Evolutionary conservation across 2,888 invertebrate genomes (phyloP).

Genomic region (Temnothorax ravouxi): DNA sequence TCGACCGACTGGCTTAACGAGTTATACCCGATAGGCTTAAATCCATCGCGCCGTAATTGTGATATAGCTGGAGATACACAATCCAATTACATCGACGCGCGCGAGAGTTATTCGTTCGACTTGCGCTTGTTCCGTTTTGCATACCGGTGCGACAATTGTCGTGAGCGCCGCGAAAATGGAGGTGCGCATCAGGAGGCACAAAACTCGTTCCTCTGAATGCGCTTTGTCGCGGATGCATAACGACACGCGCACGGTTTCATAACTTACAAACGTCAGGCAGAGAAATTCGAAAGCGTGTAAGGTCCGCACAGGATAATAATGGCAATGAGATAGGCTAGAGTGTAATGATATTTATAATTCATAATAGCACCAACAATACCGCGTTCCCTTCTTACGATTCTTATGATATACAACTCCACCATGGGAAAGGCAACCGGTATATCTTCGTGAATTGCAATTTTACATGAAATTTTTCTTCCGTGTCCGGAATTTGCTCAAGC

Average conservation of each 20-base stretch:
- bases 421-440: not conserved
- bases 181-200: too few relatives aligned
- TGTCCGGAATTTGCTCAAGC: not conserved
- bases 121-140: too few relatives aligned
- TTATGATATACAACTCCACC: not conserved
- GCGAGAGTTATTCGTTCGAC: too few relatives aligned
- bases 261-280: conserved; percentile 1
- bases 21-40: too few relatives aligned
- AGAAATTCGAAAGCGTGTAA: conserved; percentile 31
- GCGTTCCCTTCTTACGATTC: not conserved
- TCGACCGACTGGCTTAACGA: conserved; percentile 59
- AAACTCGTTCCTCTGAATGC: too few relatives aligned
- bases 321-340: not conserved
- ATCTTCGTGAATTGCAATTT: conserved; percentile 13
- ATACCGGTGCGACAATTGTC: too few relatives aligned
- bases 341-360: not conserved
- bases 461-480: not conserved
- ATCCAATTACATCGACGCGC: too few relatives aligned
- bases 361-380: not conserved
- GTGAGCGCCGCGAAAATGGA: too few relatives aligned
- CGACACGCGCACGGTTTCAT: not conserved
- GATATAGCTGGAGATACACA: too few relatives aligned
- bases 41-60: too few relatives aligned
- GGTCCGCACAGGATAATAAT: conserved; percentile 5
- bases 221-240: not conserved